Evolutionary conservation across 35 echinoderm and acorn worm species (phyloP).

Genomic region (Strongylocentrotus purpuratus): DNA sequence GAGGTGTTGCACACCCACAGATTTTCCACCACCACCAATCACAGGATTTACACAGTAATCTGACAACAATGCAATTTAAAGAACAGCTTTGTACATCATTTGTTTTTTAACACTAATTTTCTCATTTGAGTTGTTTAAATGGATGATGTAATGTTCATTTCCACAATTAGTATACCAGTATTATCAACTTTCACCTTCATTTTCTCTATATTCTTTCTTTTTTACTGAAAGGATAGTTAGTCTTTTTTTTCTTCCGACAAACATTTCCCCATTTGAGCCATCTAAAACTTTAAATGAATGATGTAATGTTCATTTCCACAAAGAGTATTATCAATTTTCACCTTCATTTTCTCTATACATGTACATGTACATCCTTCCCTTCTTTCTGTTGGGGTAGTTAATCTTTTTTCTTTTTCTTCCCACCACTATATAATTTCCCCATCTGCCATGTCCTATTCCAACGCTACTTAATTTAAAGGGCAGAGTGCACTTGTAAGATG

Average conservation of each 20-base stretch:
- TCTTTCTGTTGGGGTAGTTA: background rate
- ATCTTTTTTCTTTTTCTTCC: background rate
- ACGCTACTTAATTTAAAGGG: background rate
- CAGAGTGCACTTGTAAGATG: constrained; percentile 8
- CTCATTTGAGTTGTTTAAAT: background rate
- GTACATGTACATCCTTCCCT: no score
- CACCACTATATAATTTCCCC: background rate
- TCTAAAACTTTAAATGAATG: background rate
- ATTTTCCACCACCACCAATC: no score
- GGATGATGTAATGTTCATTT: background rate
- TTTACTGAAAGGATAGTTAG: background rate
- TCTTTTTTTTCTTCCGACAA: background rate
- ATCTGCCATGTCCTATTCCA: background rate
- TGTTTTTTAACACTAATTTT: background rate
- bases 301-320: background rate
- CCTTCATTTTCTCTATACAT: background rate
- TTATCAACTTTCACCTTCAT: background rate
- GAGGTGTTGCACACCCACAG: background rate
- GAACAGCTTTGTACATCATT: no score
- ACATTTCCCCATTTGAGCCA: background rate
- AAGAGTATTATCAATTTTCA: background rate
- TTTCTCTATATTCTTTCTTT: background rate
- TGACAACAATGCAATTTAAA: no score
- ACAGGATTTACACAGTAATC: no score
- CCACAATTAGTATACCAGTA: background rate